Evolutionary conservation across 2,797 vertebrate species (phyloP), one percentile per base, ranked within the genome.

Genomic region (Galaxias olidus): DNA sequence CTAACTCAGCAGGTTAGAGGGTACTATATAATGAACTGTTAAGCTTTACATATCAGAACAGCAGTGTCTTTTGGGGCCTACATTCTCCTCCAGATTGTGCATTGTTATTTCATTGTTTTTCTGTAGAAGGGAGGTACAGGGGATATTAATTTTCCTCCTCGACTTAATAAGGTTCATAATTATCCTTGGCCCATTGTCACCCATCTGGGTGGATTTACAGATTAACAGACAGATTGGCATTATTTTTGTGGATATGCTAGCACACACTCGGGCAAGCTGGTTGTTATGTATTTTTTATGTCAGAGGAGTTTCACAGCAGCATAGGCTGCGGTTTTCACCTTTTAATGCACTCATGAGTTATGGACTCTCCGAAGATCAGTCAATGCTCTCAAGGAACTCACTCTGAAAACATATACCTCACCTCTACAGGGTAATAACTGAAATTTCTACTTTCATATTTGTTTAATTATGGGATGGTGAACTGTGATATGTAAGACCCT

Each of bases 141-240:
- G 76, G 78, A 77, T 79, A 79, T 86, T 82, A 79, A 75, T 83
- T 85, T 74, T 81, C 77, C 68, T 53, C 72, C 71, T 72, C 83
- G 79, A 81, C 86, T 84, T 82, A 84, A 86, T 84, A 87, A 86
- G 73, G 76, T 72, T 74, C 82, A 75, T 81, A 80, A 73, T 84
- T 84, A 77, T 83, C 74, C 69, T 76, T 68, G 44, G 47, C 69
- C 69, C 46, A 44, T 13, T 47, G 30, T 66, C 59, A 45, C 51
- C 63, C 76, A 65, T 72, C 70, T 61, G 52, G 78, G 70, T 65
- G 66, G 73, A 71, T 67, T 76, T 46, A 10, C 86, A 86, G 84
- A 89, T 80, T 81, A 87, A 71, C 70, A 55, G 68, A 87, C 86
- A 87, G 88, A 88, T 88, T 86, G 84, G 72, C n/a, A 63, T 69